These are phyloP conservation scores for Drosophila varians DNA, from an alignment of 1,140 invertebrate species.

Conservation along the genomic window DNA sequence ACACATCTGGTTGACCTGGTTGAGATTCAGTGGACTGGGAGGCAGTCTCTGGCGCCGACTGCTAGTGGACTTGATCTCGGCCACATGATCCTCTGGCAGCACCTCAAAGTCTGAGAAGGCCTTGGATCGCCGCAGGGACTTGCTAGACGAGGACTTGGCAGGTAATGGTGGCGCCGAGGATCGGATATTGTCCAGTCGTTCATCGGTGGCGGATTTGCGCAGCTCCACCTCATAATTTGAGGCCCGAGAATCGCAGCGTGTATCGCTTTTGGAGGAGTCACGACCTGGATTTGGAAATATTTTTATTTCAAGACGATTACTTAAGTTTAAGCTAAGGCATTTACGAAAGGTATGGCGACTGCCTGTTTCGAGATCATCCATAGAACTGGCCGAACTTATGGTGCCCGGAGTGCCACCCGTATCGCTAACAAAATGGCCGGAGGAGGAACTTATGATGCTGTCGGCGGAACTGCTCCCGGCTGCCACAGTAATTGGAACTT, in stretches of 20 bases:
- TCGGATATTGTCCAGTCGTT: constrained; percentile 45
- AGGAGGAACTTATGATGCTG: constrained; percentile 83
- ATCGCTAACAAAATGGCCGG: constrained; percentile 79
- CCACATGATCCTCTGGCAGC: constrained; percentile 76
- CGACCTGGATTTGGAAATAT: constrained; percentile 40
- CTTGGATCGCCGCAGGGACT: constrained; percentile 70
- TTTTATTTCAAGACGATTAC: neutral
- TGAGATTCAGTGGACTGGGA: constrained; percentile 76
- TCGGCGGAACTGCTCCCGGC: constrained; percentile 84
- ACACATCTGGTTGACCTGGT: constrained; percentile 72
- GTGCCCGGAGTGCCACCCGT: constrained; percentile 73
- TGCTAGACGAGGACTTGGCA: constrained; percentile 71
- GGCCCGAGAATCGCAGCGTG: constrained; percentile 39
- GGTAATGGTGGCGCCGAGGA: constrained; percentile 34
- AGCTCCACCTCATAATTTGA: constrained; percentile 56
- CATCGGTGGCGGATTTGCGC: constrained; percentile 61
- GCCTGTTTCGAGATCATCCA: constrained; percentile 74
- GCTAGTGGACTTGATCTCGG: constrained; percentile 64
- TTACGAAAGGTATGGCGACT: constrained; percentile 59
- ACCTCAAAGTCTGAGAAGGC: constrained; percentile 77
- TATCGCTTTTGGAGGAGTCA: constrained; percentile 79
- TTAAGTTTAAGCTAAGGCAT: neutral
- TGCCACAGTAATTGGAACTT: constrained; percentile 83
- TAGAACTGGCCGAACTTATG: constrained; percentile 79
- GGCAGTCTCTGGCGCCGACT: constrained; percentile 58